A percentile compares a stretch with the other conserved stretches of the same genome.
Evolutionary conservation across 2,113 vertebrate species (phyloP).

Genomic region (Silurus asotus): DNA sequence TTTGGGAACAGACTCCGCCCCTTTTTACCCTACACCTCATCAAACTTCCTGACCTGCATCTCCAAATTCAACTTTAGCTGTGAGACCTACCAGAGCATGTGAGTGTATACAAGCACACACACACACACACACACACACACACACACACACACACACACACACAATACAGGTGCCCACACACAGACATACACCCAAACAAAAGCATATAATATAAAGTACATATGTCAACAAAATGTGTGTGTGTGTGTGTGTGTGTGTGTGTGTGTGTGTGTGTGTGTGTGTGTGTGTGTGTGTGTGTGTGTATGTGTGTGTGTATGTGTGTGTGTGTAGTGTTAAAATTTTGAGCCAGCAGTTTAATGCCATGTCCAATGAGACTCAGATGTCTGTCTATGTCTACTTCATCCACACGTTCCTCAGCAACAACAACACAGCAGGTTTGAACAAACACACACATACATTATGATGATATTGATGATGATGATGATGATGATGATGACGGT

Average conservation of each 20-base stretch:
- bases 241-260: not conserved
- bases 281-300: not conserved
- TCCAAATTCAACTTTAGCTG: constrained; percentile 56
- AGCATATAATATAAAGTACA: not conserved
- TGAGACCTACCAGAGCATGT: constrained; percentile 67
- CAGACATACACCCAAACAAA: no score
- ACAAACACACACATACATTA: not conserved
- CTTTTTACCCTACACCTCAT: constrained; percentile 60
- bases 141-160: not conserved
- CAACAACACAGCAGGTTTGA: constrained; percentile 61
- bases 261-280: not conserved
- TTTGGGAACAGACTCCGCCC: constrained; percentile 62
- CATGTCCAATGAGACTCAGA: constrained; percentile 43
- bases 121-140: constrained; percentile 26
- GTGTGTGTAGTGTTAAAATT: constrained; percentile 55
- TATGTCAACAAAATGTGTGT: not conserved
- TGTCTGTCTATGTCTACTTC: constrained; percentile 60
- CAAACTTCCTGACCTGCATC: constrained; percentile 65
- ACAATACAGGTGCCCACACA: not conserved
- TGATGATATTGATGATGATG: not conserved
- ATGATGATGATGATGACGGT: not conserved
- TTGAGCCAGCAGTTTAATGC: constrained; percentile 50
- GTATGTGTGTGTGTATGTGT: not conserved
- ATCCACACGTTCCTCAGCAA: constrained; percentile 62
- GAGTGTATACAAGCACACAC: constrained; percentile 42